phyloP scores from a whole-genome alignment of 2,797 vertebrate species.

The Typhlichthys eigenmanni region DNA sequence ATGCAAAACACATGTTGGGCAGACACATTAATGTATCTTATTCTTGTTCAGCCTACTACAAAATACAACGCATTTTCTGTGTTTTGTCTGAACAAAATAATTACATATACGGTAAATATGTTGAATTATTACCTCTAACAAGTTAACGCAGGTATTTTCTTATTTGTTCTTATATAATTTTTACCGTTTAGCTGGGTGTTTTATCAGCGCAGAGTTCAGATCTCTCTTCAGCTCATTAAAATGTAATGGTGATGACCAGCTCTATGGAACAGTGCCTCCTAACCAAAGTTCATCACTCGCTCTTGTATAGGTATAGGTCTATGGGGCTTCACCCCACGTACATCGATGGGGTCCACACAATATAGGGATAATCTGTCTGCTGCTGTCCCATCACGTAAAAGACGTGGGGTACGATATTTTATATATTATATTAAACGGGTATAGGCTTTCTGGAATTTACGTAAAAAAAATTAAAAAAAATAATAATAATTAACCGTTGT shows the following conservation, averaged over 20 bases:
- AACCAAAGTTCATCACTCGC: constrained; percentile 86
- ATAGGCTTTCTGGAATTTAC: neutral
- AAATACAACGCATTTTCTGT: constrained; percentile 1
- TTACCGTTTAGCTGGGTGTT: constrained; percentile 77
- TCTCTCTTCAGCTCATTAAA: constrained; percentile 89
- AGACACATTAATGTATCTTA: too few relatives aligned
- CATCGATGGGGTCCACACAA: constrained; percentile 42
- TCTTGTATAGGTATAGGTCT: constrained; percentile 37
- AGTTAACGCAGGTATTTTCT: constrained; percentile 80
- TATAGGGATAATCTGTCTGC: constrained; percentile 63
- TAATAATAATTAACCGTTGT: neutral
- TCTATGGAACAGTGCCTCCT: constrained; percentile 86
- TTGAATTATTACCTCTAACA: constrained; percentile 78
- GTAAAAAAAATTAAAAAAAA: neutral
- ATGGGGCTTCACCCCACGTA: constrained; percentile 54
- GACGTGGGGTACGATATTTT: constrained; percentile 55
- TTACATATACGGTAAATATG: constrained; percentile 59
- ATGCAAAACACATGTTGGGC: too few relatives aligned
- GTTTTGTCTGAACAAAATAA: constrained; percentile 28
- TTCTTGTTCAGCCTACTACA: too few relatives aligned
- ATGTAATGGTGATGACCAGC: constrained; percentile 84
- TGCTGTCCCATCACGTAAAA: constrained; percentile 52
- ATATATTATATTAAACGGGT: constrained; percentile 31
- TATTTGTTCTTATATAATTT: constrained; percentile 58
- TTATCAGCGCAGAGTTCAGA: constrained; percentile 79